Evolutionary conservation across 2,888 invertebrate genomes (phyloP).

Genomic region (Odontocerum albicorne): DNA sequence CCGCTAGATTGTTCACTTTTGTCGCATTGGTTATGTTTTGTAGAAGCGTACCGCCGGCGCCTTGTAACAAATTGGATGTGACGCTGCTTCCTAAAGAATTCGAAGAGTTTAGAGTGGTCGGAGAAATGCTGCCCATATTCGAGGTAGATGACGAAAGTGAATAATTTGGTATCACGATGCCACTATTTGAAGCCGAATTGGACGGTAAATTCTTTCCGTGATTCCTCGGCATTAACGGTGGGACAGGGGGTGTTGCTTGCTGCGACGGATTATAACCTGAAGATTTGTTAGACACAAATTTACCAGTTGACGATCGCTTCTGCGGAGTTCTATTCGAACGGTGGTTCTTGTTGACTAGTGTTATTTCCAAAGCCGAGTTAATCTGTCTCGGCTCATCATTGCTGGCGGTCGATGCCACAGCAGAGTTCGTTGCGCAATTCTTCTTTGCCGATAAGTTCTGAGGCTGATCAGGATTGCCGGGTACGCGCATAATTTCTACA

Average conservation of each 20-base stretch:
- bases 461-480: slow-evolving; percentile 44
- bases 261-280: neutral
- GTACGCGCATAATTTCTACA: slow-evolving; percentile 62
- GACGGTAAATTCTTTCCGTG: slow-evolving; percentile 2
- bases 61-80: slow-evolving; percentile 39
- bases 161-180: slow-evolving; percentile 46
- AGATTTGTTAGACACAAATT: slow-evolving; percentile 53
- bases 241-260: neutral
- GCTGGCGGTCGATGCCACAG: neutral
- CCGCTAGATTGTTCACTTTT: slow-evolving; percentile 39
- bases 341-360: slow-evolving; percentile 60
- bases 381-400: slow-evolving; percentile 28
- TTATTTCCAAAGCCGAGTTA: slow-evolving; percentile 60
- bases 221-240: slow-evolving; percentile 6
- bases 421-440: neutral
- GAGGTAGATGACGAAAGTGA: too few species aligned
- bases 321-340: slow-evolving; percentile 46
- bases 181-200: neutral
- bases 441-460: slow-evolving; percentile 53
- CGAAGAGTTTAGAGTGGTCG: too few species aligned
- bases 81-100: slow-evolving; percentile 41
- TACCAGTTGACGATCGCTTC: slow-evolving; percentile 59
- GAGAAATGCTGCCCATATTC: slow-evolving; percentile 17
- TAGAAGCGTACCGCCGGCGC: slow-evolving; percentile 31
- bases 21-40: slow-evolving; percentile 31